A percentile compares a stretch with the other conserved stretches of the same genome.
Conservation (phyloP, 2,113 vertebrate species). For the Chloroceryle aenea region DNA sequence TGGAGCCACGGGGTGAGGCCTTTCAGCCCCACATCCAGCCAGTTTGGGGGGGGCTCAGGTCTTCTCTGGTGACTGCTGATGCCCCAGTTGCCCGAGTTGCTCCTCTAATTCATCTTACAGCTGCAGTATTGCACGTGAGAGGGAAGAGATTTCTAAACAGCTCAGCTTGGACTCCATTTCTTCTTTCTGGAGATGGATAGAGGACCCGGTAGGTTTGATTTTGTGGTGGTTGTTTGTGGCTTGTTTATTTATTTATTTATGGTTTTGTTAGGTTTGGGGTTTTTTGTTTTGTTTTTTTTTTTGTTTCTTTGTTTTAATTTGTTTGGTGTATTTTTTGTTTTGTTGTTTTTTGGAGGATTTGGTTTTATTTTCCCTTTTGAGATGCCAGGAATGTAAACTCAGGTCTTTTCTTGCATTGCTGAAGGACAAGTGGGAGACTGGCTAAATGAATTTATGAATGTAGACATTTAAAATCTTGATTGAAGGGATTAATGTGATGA, state of each 20-base stretch:
- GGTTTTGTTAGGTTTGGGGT: not conserved
- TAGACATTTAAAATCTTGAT: conserved; percentile 39
- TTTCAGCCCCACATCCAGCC: fast-evolving
- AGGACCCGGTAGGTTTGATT: conserved; percentile 20
- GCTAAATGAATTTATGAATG: conserved; percentile 45
- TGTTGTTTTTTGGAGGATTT: not conserved
- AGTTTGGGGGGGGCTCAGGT: not conserved
- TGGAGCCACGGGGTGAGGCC: fast-evolving
- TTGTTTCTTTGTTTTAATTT: not conserved
- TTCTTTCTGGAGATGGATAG: conserved; percentile 14
- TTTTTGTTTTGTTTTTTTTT: not conserved
- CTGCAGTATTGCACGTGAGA: not conserved
- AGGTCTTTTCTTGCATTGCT: conserved; percentile 41
- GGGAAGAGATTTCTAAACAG: not conserved
- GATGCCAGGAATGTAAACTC: not conserved
- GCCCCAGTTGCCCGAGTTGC: not conserved
- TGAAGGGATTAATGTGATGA: conserved; percentile 39
- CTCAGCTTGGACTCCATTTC: not conserved
- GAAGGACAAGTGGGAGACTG: conserved; percentile 54
- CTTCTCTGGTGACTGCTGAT: not conserved
- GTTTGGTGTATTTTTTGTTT: not conserved
- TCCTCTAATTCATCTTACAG: conserved; percentile 1
- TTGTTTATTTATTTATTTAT: not conserved
- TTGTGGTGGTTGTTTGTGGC: not conserved
- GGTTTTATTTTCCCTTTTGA: conserved; percentile 12